Conservation (phyloP, 2,113 vertebrate species). For the Buteo buteo region DNA sequence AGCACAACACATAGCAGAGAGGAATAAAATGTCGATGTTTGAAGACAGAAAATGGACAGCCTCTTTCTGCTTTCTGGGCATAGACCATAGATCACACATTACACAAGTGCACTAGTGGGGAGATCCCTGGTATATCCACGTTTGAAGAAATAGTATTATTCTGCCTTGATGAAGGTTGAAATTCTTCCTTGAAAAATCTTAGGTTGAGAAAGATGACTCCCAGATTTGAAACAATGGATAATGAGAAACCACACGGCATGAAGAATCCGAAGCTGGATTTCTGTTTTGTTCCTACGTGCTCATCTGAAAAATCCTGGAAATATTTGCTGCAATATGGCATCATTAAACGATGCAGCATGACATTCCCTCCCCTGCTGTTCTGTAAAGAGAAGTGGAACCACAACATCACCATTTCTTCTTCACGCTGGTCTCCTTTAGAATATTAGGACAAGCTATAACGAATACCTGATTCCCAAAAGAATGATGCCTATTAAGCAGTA, state of each 20-base stretch:
- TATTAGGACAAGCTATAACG: neutral
- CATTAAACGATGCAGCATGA: neutral
- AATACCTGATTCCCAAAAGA: neutral
- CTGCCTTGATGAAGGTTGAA: neutral
- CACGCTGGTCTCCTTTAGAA: neutral
- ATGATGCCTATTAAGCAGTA: neutral
- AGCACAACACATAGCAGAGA: neutral
- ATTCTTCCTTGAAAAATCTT: neutral
- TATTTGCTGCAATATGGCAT: neutral
- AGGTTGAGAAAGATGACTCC: neutral
- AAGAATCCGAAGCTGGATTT: neutral
- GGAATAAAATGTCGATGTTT: neutral
- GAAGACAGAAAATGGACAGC: neutral
- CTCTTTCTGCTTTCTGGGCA: neutral
- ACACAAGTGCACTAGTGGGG: neutral
- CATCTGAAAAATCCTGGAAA: neutral
- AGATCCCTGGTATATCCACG: neutral
- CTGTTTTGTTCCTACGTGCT: neutral
- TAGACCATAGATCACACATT: neutral
- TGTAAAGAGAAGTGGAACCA: neutral
- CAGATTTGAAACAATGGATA: neutral
- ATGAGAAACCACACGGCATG: accelerated
- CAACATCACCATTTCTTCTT: neutral
- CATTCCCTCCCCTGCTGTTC: neutral
- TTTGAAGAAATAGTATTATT: neutral